These are phyloP conservation scores for Lymantria monacha DNA, from an alignment of 2,888 invertebrate genomes.

Conservation along the genomic window DNA sequence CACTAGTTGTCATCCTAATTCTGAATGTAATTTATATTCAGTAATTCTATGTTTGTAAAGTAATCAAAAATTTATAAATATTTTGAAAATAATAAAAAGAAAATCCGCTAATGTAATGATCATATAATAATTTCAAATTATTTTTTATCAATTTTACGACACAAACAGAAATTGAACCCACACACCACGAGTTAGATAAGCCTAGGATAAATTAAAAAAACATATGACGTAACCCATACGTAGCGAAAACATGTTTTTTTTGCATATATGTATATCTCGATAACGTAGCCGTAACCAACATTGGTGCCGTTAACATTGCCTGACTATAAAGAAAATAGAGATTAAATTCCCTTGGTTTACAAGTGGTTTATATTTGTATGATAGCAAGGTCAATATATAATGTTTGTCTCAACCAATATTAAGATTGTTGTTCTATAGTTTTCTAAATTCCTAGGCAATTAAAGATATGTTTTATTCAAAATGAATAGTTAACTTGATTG, in stretches of 20 bases:
- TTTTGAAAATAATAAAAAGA: too few species aligned
- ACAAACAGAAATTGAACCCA: slow-evolving; percentile 14
- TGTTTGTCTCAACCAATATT: background rate
- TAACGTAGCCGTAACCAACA: slow-evolving; percentile 7
- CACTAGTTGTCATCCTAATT: too few species aligned
- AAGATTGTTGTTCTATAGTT: background rate
- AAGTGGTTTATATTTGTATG: slow-evolving; percentile 2
- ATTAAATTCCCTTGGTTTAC: background rate
- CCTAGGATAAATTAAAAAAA: slow-evolving; percentile 54
- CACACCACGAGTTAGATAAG: slow-evolving; percentile 34
- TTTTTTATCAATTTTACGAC: slow-evolving; percentile 17
- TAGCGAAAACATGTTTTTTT: slow-evolving; percentile 52
- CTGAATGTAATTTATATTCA: too few species aligned
- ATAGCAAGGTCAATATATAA: slow-evolving; percentile 17
- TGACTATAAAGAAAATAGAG: background rate
- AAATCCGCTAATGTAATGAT: too few species aligned
- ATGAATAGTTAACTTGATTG: too few species aligned
- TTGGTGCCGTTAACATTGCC: background rate
- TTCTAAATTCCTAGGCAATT: background rate
- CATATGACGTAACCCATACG: slow-evolving; percentile 42
- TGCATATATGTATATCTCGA: slow-evolving; percentile 25
- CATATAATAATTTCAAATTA: too few species aligned
- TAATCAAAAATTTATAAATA: too few species aligned
- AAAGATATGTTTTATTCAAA: too few species aligned
- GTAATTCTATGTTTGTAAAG: too few species aligned